Base-by-base conservation (phyloP, 1,140 invertebrate species). In the Neodiprion lecontei region DNA sequence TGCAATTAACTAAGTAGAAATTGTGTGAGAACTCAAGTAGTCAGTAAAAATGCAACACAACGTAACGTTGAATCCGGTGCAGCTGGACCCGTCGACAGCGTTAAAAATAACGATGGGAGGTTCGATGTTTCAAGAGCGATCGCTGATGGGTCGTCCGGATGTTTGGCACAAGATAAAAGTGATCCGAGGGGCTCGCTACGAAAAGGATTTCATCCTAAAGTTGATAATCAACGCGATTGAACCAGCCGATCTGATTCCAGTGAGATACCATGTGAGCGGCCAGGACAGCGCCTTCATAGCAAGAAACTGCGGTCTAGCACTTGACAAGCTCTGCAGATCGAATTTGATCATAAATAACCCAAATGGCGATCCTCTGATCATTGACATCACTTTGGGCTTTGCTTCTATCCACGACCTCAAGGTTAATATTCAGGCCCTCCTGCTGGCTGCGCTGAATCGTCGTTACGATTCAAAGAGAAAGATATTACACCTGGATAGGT, bases 191-290 rank as follows among this genome's bases (percentile, higher is more conserved):
- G 83, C 77, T 7, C 75, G 78, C 7, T 84, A 84, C 61, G 79
- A 86, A 11, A 86, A 88, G 69, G 88, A 91, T 74, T 70, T 77
- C n/a, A 81, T 90, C 12, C 75, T 91, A 28, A 86, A 85, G 79
- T 82, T 85, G 14, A 88, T 91, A 53, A 71, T 91, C n/a, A 83
- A 84, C 49, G 79, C 87, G 12, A 83, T 89, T 1, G 83, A 89
- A 68, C 90, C 90, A 9, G 79, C 85, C 7, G 89, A 91, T 72
- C 79, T 91, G 5, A 88, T 91, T 53, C 90, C 90, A 10, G 87
- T 91, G 0, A 83, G 78, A n/a, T 91, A 88, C 81, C 83, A 86
- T 47, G 75, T 80, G 10, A 78, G 79, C 5, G 85, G 85, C 1
- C 78, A 83, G 3, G 83, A 87, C 67, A 82, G 86, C 0, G 87